A percentile compares a stretch with the other conserved stretches of the same genome.
Conservation (phyloP, 2,888 invertebrate genomes). For the Oxytorus armatus region DNA sequence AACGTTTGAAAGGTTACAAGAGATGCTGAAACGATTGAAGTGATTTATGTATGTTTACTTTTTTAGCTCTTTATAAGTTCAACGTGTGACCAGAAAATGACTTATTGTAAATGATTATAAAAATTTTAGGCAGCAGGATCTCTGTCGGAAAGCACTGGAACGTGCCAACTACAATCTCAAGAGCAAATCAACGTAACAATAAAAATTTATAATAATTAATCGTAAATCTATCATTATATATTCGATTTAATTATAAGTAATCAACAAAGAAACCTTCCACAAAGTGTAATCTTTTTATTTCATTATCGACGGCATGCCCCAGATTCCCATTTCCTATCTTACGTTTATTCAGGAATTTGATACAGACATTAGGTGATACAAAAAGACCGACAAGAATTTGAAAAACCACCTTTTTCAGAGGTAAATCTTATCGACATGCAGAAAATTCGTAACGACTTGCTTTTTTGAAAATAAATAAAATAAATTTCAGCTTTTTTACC, state of each 20-base stretch:
- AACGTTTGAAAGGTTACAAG: conserved; percentile 44
- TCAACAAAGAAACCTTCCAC: neutral
- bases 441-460: no score
- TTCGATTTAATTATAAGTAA: conserved; percentile 35
- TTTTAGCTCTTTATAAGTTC: neutral
- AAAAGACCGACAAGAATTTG: no score
- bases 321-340: no score
- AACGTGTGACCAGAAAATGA: neutral
- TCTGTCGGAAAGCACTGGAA: neutral
- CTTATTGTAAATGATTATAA: neutral
- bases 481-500: no score
- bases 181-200: conserved; percentile 27
- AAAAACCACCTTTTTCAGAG: neutral
- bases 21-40: conserved; percentile 37
- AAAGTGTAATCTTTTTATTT: no score
- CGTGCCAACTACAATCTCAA: conserved; percentile 12
- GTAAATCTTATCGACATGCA: no score
- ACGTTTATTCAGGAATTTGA: no score
- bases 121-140: conserved; percentile 11
- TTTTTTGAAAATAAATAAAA: no score
- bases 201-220: conserved; percentile 43
- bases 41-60: conserved; percentile 28
- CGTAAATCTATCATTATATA: conserved; percentile 16
- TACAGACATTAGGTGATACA: no score
- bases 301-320: no score